phyloP scores from a whole-genome alignment of 2,888 invertebrate genomes.

The Fragum sueziense region DNA sequence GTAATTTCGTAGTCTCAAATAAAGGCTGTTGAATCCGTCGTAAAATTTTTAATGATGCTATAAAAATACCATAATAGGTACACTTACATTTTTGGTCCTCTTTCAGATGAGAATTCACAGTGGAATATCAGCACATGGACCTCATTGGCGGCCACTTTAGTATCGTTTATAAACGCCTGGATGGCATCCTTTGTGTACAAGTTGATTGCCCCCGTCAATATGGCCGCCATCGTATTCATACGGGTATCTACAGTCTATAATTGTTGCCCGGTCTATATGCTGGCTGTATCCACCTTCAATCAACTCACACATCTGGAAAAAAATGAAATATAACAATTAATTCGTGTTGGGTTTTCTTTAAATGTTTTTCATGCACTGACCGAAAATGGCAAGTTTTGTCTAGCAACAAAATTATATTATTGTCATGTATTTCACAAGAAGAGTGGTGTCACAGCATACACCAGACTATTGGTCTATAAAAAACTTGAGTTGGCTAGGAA shows the following conservation, averaged over 20 bases:
- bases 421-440: background rate
- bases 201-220: constrained; percentile 84
- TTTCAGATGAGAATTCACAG: constrained; percentile 60
- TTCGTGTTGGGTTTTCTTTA: background rate
- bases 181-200: constrained; percentile 45
- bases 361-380: background rate
- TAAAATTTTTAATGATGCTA: too few relatives aligned
- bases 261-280: constrained; percentile 87
- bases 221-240: constrained; percentile 97
- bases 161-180: constrained; percentile 29
- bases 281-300: constrained; percentile 88
- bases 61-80: background rate
- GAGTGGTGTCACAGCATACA: too few relatives aligned
- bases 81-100: constrained; percentile 60
- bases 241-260: constrained; percentile 97
- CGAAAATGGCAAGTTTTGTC: background rate
- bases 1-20: too few relatives aligned
- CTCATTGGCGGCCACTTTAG: background rate
- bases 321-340: background rate
- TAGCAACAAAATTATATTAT: background rate
- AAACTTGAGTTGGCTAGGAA: background rate
- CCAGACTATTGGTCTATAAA: background rate
- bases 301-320: constrained; percentile 82
- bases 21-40: too few relatives aligned
- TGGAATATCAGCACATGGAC: constrained; percentile 61